Base-by-base conservation (phyloP, 2,797 vertebrate genomes). In the Galagoides demidoff region DNA sequence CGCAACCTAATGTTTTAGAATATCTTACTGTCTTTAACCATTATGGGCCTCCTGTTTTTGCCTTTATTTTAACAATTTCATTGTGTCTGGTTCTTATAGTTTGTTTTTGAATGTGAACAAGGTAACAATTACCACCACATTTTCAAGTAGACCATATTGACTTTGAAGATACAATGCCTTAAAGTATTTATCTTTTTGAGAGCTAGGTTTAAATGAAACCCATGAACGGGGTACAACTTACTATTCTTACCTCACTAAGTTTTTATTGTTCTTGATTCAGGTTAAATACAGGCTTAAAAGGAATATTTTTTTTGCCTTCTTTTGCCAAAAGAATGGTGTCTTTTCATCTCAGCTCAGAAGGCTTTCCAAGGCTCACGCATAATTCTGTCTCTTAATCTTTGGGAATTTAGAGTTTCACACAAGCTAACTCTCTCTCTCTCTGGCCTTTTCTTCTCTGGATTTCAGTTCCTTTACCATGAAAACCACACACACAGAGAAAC, bases 91-190 rank as follows among this genome's bases (percentile, higher is more conserved):
- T n/a, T 45, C 5, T 77, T 64, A 57, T 43, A 43, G 27, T 87
- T 63, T 85, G 6, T 94, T 88, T 68, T 23, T 85, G 7, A 68
- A 39, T 71, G 2, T n/a, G 55, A 90, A 64, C 6, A 76, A 77
- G 14, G 20, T 79, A 55, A 77, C 45, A 83, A 85, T 61, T 52
- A n/a, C 23, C 27, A 34, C 2, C 22, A 92, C 8, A 89, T 61
- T 93, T 96, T 93, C 61, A 22, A 52, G 34, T 68, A 83, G 74
- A 49, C 77, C 85, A 70, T 74, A 2, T 82, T 85, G 34, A 49
- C 27, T 59, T 92, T 85, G 68, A 90, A 85, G 11, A 55, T 90
- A 85, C 31, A 74, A 55, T 59, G 25, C 64, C 34, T 74, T 76
- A 66, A 90, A 64, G 9, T 43, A 74, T 79, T 64, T 71, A 31